Evolutionary conservation across 2,888 invertebrate species (phyloP).

Genomic region (Drosophila paucipuncta): DNA sequence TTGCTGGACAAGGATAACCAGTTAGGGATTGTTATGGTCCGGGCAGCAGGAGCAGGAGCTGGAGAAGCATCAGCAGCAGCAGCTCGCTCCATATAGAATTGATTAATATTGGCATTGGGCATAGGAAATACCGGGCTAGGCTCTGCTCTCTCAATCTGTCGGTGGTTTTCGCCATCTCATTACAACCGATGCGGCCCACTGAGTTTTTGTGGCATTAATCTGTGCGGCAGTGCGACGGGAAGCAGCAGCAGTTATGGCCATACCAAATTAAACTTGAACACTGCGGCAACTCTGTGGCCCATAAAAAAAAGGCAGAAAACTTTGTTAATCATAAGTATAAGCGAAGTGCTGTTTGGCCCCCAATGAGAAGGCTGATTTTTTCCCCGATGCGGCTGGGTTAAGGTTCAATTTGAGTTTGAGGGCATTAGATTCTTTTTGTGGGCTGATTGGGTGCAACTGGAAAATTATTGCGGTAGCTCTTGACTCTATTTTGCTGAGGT

Average conservation of each 20-base stretch:
- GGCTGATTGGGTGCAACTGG: conserved; percentile 26
- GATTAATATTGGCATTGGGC: conserved; percentile 76
- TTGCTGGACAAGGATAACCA: conserved; percentile 69
- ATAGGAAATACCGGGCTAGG: conserved; percentile 50
- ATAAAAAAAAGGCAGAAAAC: conserved; percentile 47
- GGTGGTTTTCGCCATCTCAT: conserved; percentile 56
- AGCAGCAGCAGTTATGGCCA: background rate
- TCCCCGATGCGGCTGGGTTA: conserved; percentile 47
- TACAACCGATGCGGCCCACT: conserved; percentile 60
- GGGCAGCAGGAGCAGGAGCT: conserved; percentile 14
- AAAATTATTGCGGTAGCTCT: conserved; percentile 31
- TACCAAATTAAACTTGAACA: conserved; percentile 52
- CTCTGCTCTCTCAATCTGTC: conserved; percentile 8
- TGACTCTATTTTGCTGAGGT: background rate
- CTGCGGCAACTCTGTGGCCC: conserved; percentile 28
- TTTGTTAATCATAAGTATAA: conserved; percentile 70
- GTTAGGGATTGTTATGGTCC: conserved; percentile 66
- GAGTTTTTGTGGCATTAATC: conserved; percentile 59
- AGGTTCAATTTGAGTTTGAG: conserved; percentile 47
- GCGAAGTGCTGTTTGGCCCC: conserved; percentile 28
- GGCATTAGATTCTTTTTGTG: conserved; percentile 2
- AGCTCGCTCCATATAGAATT: conserved; percentile 76
- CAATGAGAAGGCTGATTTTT: conserved; percentile 23
- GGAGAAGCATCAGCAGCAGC: conserved; percentile 9
- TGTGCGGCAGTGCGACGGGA: conserved; percentile 17